Base-by-base conservation (phyloP, 1,140 invertebrate genomes). In the Triops cancriformis region DNA sequence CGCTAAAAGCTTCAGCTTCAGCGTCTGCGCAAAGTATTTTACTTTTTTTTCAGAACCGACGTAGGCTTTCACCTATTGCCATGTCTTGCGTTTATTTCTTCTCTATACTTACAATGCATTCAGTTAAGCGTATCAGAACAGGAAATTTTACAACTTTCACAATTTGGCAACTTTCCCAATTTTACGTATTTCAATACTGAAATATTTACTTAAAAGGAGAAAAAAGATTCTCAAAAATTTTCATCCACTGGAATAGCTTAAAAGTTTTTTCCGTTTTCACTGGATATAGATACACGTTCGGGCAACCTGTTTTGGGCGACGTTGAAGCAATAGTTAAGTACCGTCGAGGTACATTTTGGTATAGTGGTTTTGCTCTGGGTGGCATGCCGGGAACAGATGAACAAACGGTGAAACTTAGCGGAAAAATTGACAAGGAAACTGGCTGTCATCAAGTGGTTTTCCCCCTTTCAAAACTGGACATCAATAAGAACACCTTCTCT, bases 291-390 rank as follows among this genome's bases (percentile, higher is more conserved):
- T 81, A 81, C 72, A 81, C 76, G 76, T 79, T 83, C 79, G 73
- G 84, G 79, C 51, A 85, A 80, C 78, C 81, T 26, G 80, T 81
- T 14, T n/a, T 72, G 14, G 79, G 79, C 12, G 73, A 80, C 31
- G 64, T 78, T 72, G 28, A 75, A 11, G 73, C 75, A 11, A 27
- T 73, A 26, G 18, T 80, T 1, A 73, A 72, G 45, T 41, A 72
- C 23, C 73, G 74, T 6, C 26, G 23, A 26, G n/a, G 72, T 12
- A 42, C 6, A n/a, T 64, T 6, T 64, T 64, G 51, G 51, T 64
- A 14, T 23, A 23, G 14, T 1, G 0, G 10, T 23, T 14, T 23
- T 18, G 10, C 0, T 4, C 0, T 18, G 6, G 51, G 2, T 5
- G 0, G 0, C 7, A 23, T 6, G 23, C 14, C 14, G 6, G 10